Evolutionary conservation across 2,797 vertebrate genomes (phyloP).

Genomic region (Calcarius lapponicus): DNA sequence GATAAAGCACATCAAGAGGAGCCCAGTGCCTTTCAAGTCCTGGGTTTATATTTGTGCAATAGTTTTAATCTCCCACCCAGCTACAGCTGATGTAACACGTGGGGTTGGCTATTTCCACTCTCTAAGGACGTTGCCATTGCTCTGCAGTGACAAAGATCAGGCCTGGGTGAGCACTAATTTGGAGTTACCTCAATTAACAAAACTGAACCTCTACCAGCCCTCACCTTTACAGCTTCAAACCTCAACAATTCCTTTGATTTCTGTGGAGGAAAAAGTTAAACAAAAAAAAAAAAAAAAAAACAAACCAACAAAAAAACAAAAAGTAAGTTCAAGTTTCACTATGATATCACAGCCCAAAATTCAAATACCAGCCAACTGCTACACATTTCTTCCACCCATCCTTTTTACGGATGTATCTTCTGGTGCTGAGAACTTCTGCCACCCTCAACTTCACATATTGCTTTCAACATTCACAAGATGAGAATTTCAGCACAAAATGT

Average conservation of each 20-base stretch:
- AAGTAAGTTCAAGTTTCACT: background rate
- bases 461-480: background rate
- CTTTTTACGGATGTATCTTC: background rate
- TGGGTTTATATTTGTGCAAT: background rate
- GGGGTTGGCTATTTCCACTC: background rate
- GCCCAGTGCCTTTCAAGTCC: background rate
- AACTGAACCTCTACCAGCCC: background rate
- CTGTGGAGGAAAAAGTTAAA: accelerated
- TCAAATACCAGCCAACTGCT: background rate
- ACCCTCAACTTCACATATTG: background rate
- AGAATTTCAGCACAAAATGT: background rate
- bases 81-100: accelerated
- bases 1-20: background rate
- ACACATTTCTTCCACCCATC: background rate
- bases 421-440: background rate
- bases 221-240: background rate
- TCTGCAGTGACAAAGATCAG: background rate
- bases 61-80: background rate
- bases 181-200: background rate
- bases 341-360: background rate
- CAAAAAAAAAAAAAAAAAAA: no score
- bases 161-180: background rate
- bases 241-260: background rate
- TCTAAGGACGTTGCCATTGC: accelerated
- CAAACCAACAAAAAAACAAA: no score